Base-by-base conservation (phyloP, 1,140 invertebrate species). In the Brachionus koreanus region DNA sequence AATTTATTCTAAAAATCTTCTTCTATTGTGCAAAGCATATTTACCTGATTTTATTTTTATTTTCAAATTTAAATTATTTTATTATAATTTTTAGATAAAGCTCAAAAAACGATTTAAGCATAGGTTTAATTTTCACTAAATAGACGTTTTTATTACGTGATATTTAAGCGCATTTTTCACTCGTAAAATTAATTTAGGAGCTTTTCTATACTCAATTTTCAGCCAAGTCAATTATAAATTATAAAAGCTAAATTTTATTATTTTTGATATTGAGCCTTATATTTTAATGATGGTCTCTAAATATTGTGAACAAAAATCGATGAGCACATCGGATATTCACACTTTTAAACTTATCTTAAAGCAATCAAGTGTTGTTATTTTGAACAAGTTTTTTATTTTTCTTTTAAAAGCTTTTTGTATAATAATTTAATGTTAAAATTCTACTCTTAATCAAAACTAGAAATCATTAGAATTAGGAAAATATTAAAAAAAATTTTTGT, bases 81-180 rank as follows among this genome's bases (percentile, higher is more conserved):
- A 57, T 57, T 57, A 57, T 57, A 57, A 57, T 57, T 57, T 57
- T 57, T 57, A 57, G 49, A 57, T 57, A 57, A 57, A 57, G 49
- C 49, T 19, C 19, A 57, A 57, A 42, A n/a, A 19, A 57, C n/a
- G 19, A 23, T 23, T 57, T 19, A 19, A 57, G 49, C 49, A 16
- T 16, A 57, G 9, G 19, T 19, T 57, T 57, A 19, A 19, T n/a
- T 52, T 57, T 57, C 19, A 57, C 19, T 6, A 57, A 23, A 57
- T 57, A 16, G 19, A 57, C 49, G n/a, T 57, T 57, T 57, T 57
- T 57, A 57, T 57, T 57, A 57, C 49, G 49, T 57, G 49, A 57
- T 3, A 57, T 23, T 19, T 3, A 57, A 57, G 4, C 5, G 2
- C 19, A 23, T 10, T 57, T 49, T 49, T 49, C 19, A 19, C 16